These are phyloP conservation scores for Hermodice carunculata DNA, from an alignment of 2,888 invertebrate species.

Conservation along the genomic window DNA sequence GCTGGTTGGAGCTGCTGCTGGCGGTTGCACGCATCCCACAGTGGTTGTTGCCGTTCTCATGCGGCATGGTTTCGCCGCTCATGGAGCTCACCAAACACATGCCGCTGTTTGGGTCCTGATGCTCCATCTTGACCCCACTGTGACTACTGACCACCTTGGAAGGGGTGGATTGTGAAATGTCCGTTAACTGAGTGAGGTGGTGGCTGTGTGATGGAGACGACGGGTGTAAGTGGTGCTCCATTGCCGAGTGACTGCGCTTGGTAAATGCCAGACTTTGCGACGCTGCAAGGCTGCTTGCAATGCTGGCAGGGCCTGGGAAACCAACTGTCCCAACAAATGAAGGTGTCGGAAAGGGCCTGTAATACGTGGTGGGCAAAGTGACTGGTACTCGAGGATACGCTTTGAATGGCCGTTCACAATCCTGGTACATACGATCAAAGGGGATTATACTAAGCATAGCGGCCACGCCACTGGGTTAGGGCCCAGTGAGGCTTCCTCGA, in stretches of 20 bases:
- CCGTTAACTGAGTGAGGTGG: background rate
- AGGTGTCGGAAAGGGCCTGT: conserved; percentile 7
- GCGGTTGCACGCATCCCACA: background rate
- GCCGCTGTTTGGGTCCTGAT: background rate
- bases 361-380: background rate
- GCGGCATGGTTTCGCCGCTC: no score
- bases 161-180: background rate
- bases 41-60: background rate
- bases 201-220: background rate
- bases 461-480: no score
- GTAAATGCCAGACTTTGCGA: no score
- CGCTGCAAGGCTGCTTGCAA: no score
- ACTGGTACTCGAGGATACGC: conserved; percentile 30
- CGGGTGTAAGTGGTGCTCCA: no score
- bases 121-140: no score
- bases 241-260: no score
- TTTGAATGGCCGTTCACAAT: conserved; percentile 39
- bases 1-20: background rate
- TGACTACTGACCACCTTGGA: background rate
- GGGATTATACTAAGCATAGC: conserved; percentile 31
- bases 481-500: no score
- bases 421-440: conserved; percentile 16
- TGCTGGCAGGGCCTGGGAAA: background rate
- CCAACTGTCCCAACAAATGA: conserved; percentile 1
- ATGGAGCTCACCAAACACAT: no score